These are phyloP conservation scores for Manis javanica DNA, from an alignment of 2,797 vertebrate species.

Conservation along the genomic window DNA sequence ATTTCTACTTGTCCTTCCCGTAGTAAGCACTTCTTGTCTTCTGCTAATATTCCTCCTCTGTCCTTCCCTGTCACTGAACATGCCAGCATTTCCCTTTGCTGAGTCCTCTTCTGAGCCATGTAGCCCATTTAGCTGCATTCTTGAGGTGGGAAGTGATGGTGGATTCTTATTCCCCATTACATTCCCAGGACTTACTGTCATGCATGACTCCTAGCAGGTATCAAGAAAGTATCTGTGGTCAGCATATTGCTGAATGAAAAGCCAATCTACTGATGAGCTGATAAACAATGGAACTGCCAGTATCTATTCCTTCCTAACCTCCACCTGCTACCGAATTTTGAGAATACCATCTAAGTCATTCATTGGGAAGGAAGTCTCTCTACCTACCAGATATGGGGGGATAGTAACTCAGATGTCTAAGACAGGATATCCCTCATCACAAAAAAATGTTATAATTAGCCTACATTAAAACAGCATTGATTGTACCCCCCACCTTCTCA, in stretches of 20 bases:
- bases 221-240: too few species aligned
- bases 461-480: accelerated
- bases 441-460: accelerated
- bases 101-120: not conserved
- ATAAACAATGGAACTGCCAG: accelerated
- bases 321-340: accelerated
- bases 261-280: accelerated
- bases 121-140: accelerated
- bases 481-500: accelerated
- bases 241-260: not conserved
- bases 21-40: accelerated
- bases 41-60: accelerated
- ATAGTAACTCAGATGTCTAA: too few species aligned
- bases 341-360: accelerated
- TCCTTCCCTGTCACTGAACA: accelerated
- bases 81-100: accelerated
- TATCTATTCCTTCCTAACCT: accelerated
- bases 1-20: not conserved
- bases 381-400: not conserved
- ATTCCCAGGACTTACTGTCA: accelerated
- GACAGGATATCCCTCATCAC: accelerated
- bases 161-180: accelerated
- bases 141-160: accelerated
- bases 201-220: accelerated
- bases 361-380: too few species aligned